A percentile compares a stretch with the other conserved stretches of the same genome.
phyloP scores from a whole-genome alignment of 1,140 invertebrate genomes.

The Himalopsyche phryganea region DNA sequence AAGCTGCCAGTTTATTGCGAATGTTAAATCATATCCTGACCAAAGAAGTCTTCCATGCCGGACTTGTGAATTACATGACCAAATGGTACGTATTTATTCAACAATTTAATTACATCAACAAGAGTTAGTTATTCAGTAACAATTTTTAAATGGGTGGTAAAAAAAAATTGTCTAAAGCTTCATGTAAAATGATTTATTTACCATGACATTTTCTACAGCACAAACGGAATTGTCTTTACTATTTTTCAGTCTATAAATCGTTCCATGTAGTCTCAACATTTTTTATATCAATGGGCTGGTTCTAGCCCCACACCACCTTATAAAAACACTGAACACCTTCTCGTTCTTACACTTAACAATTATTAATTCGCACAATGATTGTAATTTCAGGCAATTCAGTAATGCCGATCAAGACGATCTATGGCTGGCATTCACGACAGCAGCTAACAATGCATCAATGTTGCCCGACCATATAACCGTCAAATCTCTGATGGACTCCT shows the following conservation, averaged over 20 bases:
- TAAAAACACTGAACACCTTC: no score
- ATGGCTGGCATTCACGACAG: constrained; percentile 60
- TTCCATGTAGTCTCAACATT: no score
- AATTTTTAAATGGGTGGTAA: no score
- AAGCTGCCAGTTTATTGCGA: constrained; percentile 66
- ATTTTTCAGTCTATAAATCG: no score
- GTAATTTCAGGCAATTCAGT: constrained; percentile 52
- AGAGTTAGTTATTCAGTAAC: no score
- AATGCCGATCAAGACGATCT: constrained; percentile 71
- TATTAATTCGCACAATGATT: no score
- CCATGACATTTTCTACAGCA: background rate
- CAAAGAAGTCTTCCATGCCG: constrained; percentile 63
- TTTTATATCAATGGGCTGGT: no score
- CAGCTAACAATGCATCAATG: constrained; percentile 46
- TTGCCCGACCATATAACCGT: constrained; percentile 53
- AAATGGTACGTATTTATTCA: constrained; percentile 44
- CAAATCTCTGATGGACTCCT: constrained; percentile 73
- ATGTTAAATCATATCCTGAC: constrained; percentile 79
- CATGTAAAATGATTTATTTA: no score
- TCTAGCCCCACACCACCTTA: no score
- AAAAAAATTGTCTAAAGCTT: no score
- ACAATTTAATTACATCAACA: constrained; percentile 8
- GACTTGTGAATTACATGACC: constrained; percentile 60
- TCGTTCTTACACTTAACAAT: no score
- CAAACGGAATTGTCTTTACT: no score